Evolutionary conservation across 2,888 invertebrate genomes (phyloP).

Genomic region (Digitonthophagus gazella): DNA sequence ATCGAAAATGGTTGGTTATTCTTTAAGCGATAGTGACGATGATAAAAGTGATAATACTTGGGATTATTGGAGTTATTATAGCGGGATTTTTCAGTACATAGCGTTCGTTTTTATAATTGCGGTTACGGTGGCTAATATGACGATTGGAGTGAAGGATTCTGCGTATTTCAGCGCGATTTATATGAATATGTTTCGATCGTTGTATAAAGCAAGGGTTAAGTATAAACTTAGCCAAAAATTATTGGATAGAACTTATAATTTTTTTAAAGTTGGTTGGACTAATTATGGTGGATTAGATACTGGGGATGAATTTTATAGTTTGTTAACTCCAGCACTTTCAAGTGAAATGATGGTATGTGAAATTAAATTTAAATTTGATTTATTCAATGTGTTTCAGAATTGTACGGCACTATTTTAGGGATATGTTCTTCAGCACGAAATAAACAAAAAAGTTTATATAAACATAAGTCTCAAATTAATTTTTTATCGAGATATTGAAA

Average conservation of each 20-base stretch:
- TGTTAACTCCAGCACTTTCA: slow-evolving; percentile 16
- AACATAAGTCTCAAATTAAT: no score
- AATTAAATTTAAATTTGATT: not conserved
- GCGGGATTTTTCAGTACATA: not conserved
- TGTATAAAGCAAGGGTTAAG: not conserved
- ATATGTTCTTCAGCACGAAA: no score
- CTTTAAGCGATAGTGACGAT: not conserved
- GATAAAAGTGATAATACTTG: not conserved
- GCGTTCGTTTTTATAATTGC: not conserved
- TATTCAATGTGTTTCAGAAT: slow-evolving; percentile 23
- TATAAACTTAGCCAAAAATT: slow-evolving; percentile 15
- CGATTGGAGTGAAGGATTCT: not conserved
- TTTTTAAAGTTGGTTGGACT: slow-evolving; percentile 22
- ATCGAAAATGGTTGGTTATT: not conserved
- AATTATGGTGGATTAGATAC: slow-evolving; percentile 21
- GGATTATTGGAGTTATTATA: not conserved
- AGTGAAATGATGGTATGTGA: slow-evolving; percentile 17
- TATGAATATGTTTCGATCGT: not conserved
- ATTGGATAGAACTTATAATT: not conserved
- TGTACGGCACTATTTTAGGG: no score
- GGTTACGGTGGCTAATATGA: not conserved
- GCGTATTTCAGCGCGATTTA: not conserved
- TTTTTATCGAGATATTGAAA: no score
- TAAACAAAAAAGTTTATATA: no score
- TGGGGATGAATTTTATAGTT: slow-evolving; percentile 14